Conservation (phyloP, 2,888 invertebrate genomes). For the Sceliomorpha sp. region DNA sequence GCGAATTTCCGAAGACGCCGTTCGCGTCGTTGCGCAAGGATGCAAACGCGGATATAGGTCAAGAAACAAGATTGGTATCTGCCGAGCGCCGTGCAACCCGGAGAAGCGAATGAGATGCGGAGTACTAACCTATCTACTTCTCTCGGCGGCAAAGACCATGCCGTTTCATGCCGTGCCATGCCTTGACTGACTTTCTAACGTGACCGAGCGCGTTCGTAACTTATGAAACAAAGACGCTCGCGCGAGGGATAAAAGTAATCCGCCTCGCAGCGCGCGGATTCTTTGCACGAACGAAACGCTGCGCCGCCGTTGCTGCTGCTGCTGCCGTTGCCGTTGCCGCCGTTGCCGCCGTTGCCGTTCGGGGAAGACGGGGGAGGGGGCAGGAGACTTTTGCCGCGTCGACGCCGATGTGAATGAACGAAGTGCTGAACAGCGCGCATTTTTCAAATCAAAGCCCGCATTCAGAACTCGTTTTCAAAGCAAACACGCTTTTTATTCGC, state of each 20-base stretch:
- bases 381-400: too few species aligned
- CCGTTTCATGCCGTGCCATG: constrained; percentile 44
- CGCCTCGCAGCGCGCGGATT: constrained; percentile 46
- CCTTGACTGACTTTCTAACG: constrained; percentile 76
- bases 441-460: constrained; percentile 17
- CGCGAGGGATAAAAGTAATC: constrained; percentile 62
- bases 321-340: too few species aligned
- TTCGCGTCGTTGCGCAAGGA: constrained; percentile 78
- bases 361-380: too few species aligned
- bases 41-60: constrained; percentile 80
- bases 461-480: constrained; percentile 20
- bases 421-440: constrained; percentile 27
- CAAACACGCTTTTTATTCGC: constrained; percentile 12
- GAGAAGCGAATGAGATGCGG: constrained; percentile 58
- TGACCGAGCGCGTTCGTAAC: constrained; percentile 75
- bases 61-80: constrained; percentile 80
- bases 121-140: constrained; percentile 57
- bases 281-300: constrained; percentile 29
- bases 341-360: too few species aligned
- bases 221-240: constrained; percentile 71
- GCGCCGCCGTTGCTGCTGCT: too few species aligned
- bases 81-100: constrained; percentile 64
- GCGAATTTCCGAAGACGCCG: constrained; percentile 73
- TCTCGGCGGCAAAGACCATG: constrained; percentile 55
- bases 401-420: constrained; percentile 41